Evolutionary conservation across 1,140 invertebrate genomes (phyloP).

Genomic region (Mesaphorura yosii): DNA sequence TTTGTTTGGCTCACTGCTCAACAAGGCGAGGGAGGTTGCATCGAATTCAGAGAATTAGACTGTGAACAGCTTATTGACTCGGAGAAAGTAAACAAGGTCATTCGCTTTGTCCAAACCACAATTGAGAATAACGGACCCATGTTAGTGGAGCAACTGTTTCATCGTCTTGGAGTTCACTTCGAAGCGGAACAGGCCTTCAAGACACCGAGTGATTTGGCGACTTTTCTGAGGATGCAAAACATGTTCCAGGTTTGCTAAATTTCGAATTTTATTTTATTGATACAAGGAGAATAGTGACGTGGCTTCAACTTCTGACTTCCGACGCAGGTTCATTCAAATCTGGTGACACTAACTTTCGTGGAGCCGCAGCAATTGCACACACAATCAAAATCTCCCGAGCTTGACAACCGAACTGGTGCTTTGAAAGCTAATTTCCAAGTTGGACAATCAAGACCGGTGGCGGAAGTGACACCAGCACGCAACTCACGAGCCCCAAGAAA

Average conservation of each 20-base stretch:
- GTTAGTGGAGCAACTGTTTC: slow-evolving; percentile 72
- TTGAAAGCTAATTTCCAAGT: too few relatives aligned
- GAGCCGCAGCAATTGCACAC: slow-evolving; percentile 14
- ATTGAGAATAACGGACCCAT: slow-evolving; percentile 66
- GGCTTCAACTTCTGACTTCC: slow-evolving; percentile 41
- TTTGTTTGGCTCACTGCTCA: slow-evolving; percentile 49
- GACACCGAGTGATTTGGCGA: slow-evolving; percentile 67
- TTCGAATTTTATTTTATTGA: background rate
- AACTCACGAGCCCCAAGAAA: too few relatives aligned
- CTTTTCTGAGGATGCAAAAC: slow-evolving; percentile 69
- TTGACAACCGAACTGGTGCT: background rate
- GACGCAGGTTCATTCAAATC: slow-evolving; percentile 67
- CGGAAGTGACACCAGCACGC: too few relatives aligned
- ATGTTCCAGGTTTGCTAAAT: slow-evolving; percentile 21
- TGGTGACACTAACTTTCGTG: slow-evolving; percentile 55
- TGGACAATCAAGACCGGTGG: too few relatives aligned
- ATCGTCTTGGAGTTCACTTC: slow-evolving; percentile 47
- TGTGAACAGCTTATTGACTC: slow-evolving; percentile 3
- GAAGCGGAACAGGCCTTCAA: slow-evolving; percentile 59
- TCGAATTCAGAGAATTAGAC: slow-evolving; percentile 8
- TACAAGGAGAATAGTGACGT: too few relatives aligned
- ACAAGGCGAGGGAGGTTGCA: slow-evolving; percentile 50
- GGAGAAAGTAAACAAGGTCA: slow-evolving; percentile 56
- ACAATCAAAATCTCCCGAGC: background rate
- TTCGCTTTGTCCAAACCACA: slow-evolving; percentile 64